phyloP scores from a whole-genome alignment of 2,797 vertebrate genomes.

The Sebastes iracundus region DNA sequence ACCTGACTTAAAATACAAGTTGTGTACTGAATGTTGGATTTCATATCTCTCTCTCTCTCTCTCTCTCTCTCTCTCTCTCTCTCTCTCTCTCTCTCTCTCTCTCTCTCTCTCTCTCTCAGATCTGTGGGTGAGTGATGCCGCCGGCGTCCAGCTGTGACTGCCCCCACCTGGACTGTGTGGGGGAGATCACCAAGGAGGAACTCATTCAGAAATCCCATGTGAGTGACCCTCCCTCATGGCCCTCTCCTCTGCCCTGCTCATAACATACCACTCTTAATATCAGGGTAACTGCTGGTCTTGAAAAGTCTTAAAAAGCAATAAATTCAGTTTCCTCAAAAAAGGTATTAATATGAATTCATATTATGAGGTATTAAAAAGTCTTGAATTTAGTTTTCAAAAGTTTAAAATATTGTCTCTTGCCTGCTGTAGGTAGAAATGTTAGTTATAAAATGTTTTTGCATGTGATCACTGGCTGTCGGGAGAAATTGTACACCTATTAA shows the following conservation, averaged over 20 bases:
- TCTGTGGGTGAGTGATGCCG: constrained; percentile 82
- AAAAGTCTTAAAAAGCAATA: not conserved
- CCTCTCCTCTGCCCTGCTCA: not conserved
- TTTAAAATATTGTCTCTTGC: not conserved
- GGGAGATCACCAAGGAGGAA: constrained; percentile 98
- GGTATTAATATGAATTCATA: not conserved
- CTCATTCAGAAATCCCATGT: constrained; percentile 98
- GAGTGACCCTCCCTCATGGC: constrained; percentile 69
- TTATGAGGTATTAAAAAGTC: not conserved
- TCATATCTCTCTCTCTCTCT: not conserved
- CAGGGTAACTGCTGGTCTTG: not conserved
- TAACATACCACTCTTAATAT: not conserved
- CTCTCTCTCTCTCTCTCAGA: constrained; percentile 9
- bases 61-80: not conserved
- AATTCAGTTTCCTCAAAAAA: not conserved
- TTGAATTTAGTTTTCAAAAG: not conserved
- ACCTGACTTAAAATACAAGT: not conserved
- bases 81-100: not conserved
- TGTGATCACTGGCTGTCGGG: not conserved
- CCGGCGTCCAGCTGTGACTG: constrained; percentile 85
- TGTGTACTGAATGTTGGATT: not conserved
- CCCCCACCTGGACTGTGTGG: constrained; percentile 95
- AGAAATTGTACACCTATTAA: not conserved
- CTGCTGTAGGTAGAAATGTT: not conserved
- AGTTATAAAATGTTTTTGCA: not conserved